Base-by-base conservation (phyloP, 2,113 vertebrate species). In the Rhagologus leucostigma region DNA sequence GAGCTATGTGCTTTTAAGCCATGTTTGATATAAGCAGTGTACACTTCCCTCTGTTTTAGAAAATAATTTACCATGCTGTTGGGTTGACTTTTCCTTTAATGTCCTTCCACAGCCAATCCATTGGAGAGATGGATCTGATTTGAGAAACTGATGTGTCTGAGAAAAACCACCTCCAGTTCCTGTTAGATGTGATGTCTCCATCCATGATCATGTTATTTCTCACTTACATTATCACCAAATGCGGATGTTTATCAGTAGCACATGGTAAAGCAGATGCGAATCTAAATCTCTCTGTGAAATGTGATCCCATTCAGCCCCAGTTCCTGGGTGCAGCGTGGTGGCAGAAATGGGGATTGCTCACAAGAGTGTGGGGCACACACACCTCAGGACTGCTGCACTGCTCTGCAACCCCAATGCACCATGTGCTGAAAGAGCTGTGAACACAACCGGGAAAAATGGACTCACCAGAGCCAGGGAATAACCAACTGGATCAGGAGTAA, bases 281-380 rank as follows among this genome's bases (percentile, higher is more conserved):
- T 15, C 10, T 13, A 5, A 32, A 53, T 60, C 39, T 74, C 78
- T 27, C 37, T 41, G 21, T 55, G 78, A 29, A 75, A 42, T 0
- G 8, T 1, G 33, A 71, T 26, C 44, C 49, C 41, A 4, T 16
- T 16, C 41, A 26, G 47, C n/a, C 16, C 4, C 8, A 3, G 46
- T 15, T 79, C 39, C 44, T 30, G 71, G n/a, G 59, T 7, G 33
- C 56, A 33, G 46, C 32, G 4, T 0, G 52, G 1, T 9, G 63
- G 53, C 53, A 73, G 59, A 19, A 56, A 13, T 3, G 57, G 57
- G 26, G 26, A 14, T 21, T 59, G 63, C 81, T 64, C 68, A 24
- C 47, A 13, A 1, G 13, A 1, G 13, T 26, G 4, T 1, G 12
- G 6, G 68, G 50, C 4, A 3, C 29, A 30, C 46, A 13, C 6